phyloP scores from a whole-genome alignment of 2,797 vertebrate genomes.

The Uromys caudimaculatus region DNA sequence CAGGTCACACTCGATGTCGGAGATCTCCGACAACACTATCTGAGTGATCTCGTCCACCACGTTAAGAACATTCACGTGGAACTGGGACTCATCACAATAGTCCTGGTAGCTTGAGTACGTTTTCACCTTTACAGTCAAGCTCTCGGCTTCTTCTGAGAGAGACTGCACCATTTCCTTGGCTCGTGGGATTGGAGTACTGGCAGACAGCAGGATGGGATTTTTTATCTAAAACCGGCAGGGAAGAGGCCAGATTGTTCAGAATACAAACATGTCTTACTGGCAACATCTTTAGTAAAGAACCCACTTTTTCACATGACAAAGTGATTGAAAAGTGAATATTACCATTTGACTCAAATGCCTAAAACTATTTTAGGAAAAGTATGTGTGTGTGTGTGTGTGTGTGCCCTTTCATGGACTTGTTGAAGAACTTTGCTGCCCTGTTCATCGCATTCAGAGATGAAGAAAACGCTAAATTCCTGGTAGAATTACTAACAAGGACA shows the following conservation, averaged over 20 bases:
- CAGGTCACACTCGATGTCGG: conserved; percentile 84
- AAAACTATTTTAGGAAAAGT: not conserved
- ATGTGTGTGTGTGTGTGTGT: no score
- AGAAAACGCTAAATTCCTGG: conserved; percentile 3
- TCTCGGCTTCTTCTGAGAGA: conserved; percentile 78
- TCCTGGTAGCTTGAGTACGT: conserved; percentile 82
- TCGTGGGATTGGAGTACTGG: conserved; percentile 62
- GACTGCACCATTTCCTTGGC: conserved; percentile 80
- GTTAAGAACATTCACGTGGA: conserved; percentile 29
- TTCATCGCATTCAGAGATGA: not conserved
- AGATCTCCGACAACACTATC: conserved; percentile 78
- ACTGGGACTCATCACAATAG: conserved; percentile 55
- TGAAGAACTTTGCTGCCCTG: not conserved
- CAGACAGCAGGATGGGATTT: conserved; percentile 79
- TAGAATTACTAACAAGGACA: not conserved
- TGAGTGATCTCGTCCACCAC: conserved; percentile 68
- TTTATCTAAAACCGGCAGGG: conserved; percentile 78
- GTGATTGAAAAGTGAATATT: not conserved
- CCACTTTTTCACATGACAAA: not conserved
- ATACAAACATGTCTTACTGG: not conserved
- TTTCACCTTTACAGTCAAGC: conserved; percentile 74
- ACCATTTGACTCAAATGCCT: not conserved
- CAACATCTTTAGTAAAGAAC: not conserved
- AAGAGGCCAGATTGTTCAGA: not conserved
- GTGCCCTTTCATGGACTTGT: not conserved